Base-by-base conservation (phyloP, 2,888 invertebrate genomes). In the Ypsolopha scabrella region DNA sequence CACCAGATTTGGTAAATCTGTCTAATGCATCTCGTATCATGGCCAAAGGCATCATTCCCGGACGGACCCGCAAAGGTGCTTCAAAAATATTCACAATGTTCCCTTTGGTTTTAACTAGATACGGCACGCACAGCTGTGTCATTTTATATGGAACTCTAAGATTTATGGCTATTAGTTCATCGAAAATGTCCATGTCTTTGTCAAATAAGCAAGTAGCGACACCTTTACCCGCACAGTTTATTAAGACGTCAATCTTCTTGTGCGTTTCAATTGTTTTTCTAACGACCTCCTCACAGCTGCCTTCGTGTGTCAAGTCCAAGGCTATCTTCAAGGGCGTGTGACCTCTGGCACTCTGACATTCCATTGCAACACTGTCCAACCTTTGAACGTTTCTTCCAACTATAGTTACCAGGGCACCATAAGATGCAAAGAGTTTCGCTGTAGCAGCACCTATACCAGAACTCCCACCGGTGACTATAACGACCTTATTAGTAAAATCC, bases 371-470 rank as follows among this genome's bases (percentile, higher is more conserved):
- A 6, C 63, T 60, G 2, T 65, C 58, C 9, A 78, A 55, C 57
- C 74, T 63, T 2, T 58, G 49, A 55, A 71, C 72, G 52, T 77
- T 67, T 50, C 75, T 61, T n/a, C 77, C 78, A 7, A 77, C 68
- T 6, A 75, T 58, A 0, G 72, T 61, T 4, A 78, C 55, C 1
- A 59, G 56, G 1, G 74, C 75, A 9, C 75, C 75, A 3, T 72
- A 60, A 8, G 58, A 55, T 6, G 78, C 70, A 61, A 78, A 72
- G 24, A 70, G 58, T 54, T 70, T 73, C 6, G 77, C 78, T 2
- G 74, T 67, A 0, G 75, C 71, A 0, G 78, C 78, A 2, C 78
- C 78, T 7, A 76, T 79, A 0, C 78, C 78, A 10, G 76, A 76
- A 58, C 77, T 78, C 6, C 73, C 70, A 2, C 78, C 77, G 10